A percentile compares a stretch with the other conserved stretches of the same genome.
Evolutionary conservation across 2,888 invertebrate species (phyloP).

Genomic region (Plebejus melissa): DNA sequence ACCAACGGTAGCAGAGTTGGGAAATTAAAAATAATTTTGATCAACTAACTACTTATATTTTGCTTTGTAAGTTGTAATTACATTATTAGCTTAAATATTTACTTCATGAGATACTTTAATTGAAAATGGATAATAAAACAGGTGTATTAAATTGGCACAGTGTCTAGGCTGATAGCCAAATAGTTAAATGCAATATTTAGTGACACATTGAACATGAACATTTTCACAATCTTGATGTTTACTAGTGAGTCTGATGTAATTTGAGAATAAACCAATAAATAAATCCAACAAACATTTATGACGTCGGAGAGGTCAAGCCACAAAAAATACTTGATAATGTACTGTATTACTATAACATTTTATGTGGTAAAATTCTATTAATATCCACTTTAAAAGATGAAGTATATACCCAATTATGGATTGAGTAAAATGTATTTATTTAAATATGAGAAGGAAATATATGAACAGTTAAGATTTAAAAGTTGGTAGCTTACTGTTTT

Average conservation of each 20-base stretch:
- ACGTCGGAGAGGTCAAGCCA: neutral
- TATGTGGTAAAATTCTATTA: neutral
- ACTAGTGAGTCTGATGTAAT: neutral
- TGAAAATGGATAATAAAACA: constrained; percentile 18
- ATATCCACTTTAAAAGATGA: neutral
- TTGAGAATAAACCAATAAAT: neutral
- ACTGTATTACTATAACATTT: neutral
- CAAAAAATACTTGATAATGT: neutral
- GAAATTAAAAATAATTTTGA: neutral
- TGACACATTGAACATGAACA: neutral
- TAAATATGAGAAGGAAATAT: too few species aligned
- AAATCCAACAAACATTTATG: neutral
- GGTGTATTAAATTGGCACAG: neutral
- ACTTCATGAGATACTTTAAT: neutral
- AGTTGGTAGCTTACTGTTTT: constrained; percentile 63
- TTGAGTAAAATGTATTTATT: too few species aligned
- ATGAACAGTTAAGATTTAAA: neutral
- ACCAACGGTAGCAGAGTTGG: too few species aligned
- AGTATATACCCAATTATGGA: neutral
- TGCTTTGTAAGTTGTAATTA: neutral
- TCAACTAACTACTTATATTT: neutral
- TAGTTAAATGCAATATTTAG: neutral
- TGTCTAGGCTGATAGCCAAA: neutral
- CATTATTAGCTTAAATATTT: neutral
- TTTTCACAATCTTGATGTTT: neutral